These are phyloP conservation scores for Lycophotia porphyrea DNA, from an alignment of 2,888 invertebrate species.

Conservation along the genomic window DNA sequence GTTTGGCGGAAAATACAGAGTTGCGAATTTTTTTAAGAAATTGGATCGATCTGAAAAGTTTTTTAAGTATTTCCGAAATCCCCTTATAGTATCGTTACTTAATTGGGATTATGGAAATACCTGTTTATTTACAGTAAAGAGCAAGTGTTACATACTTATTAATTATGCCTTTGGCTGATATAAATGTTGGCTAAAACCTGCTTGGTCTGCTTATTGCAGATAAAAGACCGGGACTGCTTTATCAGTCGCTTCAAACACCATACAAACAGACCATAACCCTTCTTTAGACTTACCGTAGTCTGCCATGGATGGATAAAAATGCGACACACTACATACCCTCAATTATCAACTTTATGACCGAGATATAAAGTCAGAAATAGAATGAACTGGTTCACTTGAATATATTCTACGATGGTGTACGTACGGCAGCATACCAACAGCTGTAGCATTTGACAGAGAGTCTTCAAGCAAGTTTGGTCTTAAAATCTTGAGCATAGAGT, in stretches of 20 bases:
- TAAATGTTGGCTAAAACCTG: constrained; percentile 29
- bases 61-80: background rate
- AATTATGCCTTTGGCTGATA: background rate
- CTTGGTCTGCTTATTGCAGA: constrained; percentile 7
- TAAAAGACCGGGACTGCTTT: constrained; percentile 30
- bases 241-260: constrained; percentile 49
- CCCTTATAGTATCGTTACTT: background rate
- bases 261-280: constrained; percentile 56
- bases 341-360: constrained; percentile 53
- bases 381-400: constrained; percentile 31
- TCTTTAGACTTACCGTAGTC: constrained; percentile 44
- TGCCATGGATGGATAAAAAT: constrained; percentile 48
- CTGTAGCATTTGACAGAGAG: constrained; percentile 54
- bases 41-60: background rate
- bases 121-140: constrained; percentile 12
- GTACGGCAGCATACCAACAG: constrained; percentile 59
- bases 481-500: constrained; percentile 20
- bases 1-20: background rate
- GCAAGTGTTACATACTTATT: background rate
- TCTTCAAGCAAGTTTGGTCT: constrained; percentile 41
- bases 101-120: background rate
- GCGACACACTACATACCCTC: constrained; percentile 10
- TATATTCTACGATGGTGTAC: constrained; percentile 56
- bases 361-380: constrained; percentile 46
- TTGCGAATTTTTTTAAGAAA: background rate